A percentile compares a stretch with the other conserved stretches of the same genome.
These are phyloP conservation scores for Leuctra nigra DNA, from an alignment of 2,888 invertebrate species.

Conservation along the genomic window DNA sequence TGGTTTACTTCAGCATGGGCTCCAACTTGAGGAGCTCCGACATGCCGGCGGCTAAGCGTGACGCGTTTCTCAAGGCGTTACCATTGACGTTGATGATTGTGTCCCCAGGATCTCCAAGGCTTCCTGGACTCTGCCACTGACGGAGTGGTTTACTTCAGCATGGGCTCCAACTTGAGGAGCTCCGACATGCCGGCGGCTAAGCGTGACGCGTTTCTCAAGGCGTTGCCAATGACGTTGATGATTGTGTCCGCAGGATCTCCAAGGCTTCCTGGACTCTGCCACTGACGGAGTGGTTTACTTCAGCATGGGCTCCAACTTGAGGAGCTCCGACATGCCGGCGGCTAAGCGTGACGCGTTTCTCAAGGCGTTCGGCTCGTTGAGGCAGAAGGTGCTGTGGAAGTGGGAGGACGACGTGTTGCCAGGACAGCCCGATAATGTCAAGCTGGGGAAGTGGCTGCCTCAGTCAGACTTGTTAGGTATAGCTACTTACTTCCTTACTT, in stretches of 20 bases:
- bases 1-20: conserved; percentile 33
- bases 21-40: too few species aligned
- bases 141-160: conserved; percentile 33
- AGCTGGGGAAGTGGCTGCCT: conserved; percentile 57
- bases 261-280: conserved; percentile 41
- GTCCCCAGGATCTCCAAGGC: conserved; percentile 33
- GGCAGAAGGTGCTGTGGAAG: conserved; percentile 47
- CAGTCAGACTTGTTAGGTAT: conserved; percentile 57
- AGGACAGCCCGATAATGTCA: too few species aligned
- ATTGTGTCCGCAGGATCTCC: conserved; percentile 39
- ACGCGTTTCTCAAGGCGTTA: conserved; percentile 32
- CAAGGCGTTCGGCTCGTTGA: conserved; percentile 40
- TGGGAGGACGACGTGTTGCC: too few species aligned
- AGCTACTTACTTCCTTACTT: too few species aligned
- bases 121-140: conserved; percentile 30
- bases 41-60: conserved; percentile 29
- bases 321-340: conserved; percentile 39
- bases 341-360: conserved; percentile 37
- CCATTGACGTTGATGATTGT: too few species aligned
- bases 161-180: too few species aligned
- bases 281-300: conserved; percentile 46
- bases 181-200: conserved; percentile 29
- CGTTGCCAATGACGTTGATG: too few species aligned
- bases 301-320: too few species aligned
- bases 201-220: conserved; percentile 30